These are phyloP conservation scores for Tapera naevia DNA, from an alignment of 2,797 vertebrate genomes.

Conservation along the genomic window DNA sequence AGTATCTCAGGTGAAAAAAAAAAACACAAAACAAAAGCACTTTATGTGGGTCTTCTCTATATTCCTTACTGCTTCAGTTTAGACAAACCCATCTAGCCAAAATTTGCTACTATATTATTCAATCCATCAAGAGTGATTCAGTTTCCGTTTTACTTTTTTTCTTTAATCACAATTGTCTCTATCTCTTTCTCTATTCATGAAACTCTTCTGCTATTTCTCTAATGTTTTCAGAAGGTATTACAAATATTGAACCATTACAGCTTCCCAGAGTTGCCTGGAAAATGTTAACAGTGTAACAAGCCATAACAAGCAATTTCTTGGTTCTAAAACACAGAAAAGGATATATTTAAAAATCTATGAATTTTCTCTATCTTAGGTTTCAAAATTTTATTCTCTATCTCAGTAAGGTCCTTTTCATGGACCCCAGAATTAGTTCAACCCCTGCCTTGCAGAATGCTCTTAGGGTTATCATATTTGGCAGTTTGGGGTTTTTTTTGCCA, in stretches of 20 bases:
- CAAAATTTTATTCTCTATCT: not conserved
- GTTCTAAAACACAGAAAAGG: not conserved
- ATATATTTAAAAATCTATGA: not conserved
- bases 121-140: not conserved
- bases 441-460: not conserved
- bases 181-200: not conserved
- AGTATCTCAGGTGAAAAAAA: not conserved
- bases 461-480: not conserved
- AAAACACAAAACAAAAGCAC: not conserved
- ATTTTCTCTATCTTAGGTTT: not conserved
- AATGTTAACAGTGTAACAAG: not conserved
- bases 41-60: not conserved
- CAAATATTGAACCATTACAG: not conserved
- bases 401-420: not conserved
- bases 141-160: not conserved
- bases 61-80: not conserved
- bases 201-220: not conserved
- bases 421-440: not conserved
- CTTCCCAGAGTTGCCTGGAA: not conserved
- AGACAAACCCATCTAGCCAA: not conserved
- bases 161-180: not conserved
- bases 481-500: not conserved
- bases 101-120: not conserved
- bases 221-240: not conserved
- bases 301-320: not conserved